Conservation (phyloP, 2,113 vertebrate genomes). For the Prochilodus magdalenae region DNA sequence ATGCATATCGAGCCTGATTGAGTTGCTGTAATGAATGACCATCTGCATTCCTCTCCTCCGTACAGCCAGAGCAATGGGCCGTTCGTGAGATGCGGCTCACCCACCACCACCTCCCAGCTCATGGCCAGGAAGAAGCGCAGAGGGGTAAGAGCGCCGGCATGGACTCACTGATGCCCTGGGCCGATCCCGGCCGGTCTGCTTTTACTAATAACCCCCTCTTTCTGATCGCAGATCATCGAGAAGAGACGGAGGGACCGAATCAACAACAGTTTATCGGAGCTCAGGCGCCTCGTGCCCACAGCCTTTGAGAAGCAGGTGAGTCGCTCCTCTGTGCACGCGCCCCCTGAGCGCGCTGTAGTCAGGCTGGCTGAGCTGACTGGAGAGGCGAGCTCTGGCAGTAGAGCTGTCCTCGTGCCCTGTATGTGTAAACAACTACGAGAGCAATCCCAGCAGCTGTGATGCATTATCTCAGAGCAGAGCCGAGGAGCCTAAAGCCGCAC, state of each 20-base stretch:
- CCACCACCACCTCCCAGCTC: conserved; percentile 88
- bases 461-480: not conserved
- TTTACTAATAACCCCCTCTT: not conserved
- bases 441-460: not conserved
- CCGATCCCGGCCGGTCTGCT: not conserved
- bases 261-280: conserved; percentile 93
- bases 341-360: no score
- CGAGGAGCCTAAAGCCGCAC: not conserved
- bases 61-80: conserved; percentile 81
- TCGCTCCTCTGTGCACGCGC: conserved; percentile 4
- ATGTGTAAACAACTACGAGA: not conserved
- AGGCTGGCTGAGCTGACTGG: no score
- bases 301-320: conserved; percentile 97
- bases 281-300: conserved; percentile 91
- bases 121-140: conserved; percentile 92
- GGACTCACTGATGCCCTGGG: no score
- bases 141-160: conserved; percentile 61
- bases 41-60: not conserved
- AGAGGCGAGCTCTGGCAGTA: not conserved
- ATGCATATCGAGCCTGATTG: no score
- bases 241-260: conserved; percentile 95
- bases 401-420: not conserved
- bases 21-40: not conserved
- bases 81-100: conserved; percentile 85
- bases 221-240: conserved; percentile 86